phyloP scores from a whole-genome alignment of 92 coral and sea anemone genomes.

The Scolanthus callimorphus region DNA sequence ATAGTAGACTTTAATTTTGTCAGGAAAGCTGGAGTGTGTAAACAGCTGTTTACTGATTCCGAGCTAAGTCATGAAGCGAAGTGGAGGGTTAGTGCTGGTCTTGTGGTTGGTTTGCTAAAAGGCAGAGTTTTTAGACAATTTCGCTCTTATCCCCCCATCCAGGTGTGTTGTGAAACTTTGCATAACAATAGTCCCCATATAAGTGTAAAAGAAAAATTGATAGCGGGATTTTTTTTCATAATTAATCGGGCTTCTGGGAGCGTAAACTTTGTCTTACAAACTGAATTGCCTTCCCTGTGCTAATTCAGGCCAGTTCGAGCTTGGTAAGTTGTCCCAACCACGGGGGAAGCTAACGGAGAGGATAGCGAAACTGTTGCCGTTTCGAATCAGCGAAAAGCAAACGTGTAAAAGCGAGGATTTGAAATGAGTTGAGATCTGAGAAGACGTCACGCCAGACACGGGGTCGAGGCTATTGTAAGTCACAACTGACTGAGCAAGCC shows the following conservation, averaged over 20 bases:
- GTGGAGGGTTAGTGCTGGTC: slow-evolving; percentile 45
- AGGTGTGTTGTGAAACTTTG: slow-evolving; percentile 74
- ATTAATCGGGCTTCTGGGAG: slow-evolving; percentile 90
- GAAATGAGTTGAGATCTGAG: slow-evolving; percentile 12
- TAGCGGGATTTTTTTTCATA: slow-evolving; percentile 92
- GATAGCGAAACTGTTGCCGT: neutral
- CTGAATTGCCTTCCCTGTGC: slow-evolving; percentile 66
- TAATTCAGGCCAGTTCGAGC: slow-evolving; percentile 21
- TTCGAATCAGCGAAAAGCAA: slow-evolving; percentile 32
- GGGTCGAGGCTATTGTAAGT: slow-evolving; percentile 74
- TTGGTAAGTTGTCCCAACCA: slow-evolving; percentile 28
- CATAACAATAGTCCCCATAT: slow-evolving; percentile 97
- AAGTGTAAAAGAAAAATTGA: slow-evolving; percentile 89
- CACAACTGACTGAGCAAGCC: slow-evolving; percentile 23
- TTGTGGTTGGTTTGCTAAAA: slow-evolving; percentile 80
- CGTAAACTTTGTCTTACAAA: slow-evolving; percentile 76
- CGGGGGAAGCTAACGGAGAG: slow-evolving; percentile 7
- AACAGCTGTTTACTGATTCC: slow-evolving; percentile 57
- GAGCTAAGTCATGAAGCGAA: slow-evolving; percentile 4
- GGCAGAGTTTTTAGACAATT: slow-evolving; percentile 91
- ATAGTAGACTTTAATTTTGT: slow-evolving; percentile 69
- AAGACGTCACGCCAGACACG: slow-evolving; percentile 82
- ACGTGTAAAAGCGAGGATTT: slow-evolving; percentile 43
- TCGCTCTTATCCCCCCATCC: slow-evolving; percentile 68
- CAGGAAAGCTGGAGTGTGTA: slow-evolving; percentile 51